Conservation (phyloP, 2,113 vertebrate species). For the Thymallus thymallus region DNA sequence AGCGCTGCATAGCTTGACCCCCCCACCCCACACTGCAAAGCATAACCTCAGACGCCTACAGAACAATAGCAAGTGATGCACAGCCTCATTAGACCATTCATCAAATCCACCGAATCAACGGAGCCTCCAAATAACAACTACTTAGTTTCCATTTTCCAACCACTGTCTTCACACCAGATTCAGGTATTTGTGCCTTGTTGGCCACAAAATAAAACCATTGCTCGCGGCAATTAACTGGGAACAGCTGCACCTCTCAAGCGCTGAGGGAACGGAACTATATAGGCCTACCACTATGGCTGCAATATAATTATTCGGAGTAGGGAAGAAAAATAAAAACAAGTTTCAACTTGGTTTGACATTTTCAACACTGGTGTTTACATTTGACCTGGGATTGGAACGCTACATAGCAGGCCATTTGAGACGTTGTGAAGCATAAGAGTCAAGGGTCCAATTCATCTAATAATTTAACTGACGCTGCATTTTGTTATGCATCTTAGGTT, state of each 20-base stretch:
- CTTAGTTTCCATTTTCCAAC: not conserved
- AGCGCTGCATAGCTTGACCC: conserved; percentile 31
- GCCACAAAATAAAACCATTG: conserved; percentile 18
- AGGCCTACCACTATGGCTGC: not conserved
- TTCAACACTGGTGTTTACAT: not conserved
- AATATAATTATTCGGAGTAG: not conserved
- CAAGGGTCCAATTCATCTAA: not conserved
- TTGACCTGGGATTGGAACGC: not conserved
- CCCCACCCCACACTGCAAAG: conserved; percentile 27
- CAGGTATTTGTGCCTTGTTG: conserved; percentile 14
- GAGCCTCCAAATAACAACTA: conserved; percentile 2
- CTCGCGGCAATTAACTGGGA: conserved; percentile 19
- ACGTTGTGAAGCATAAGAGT: not conserved
- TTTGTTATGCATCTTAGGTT: not conserved
- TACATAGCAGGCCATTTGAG: not conserved
- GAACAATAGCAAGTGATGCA: conserved; percentile 44
- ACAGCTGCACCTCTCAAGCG: conserved; percentile 12
- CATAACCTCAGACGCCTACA: conserved; percentile 23
- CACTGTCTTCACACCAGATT: not conserved
- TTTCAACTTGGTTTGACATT: not conserved
- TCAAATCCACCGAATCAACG: conserved; percentile 30
- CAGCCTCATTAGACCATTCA: conserved; percentile 40
- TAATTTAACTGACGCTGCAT: too few relatives aligned
- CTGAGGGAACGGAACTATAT: not conserved
- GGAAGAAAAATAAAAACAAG: not conserved